Evolutionary conservation across 2,888 invertebrate genomes (phyloP), one percentile per base, ranked within the genome.

Genomic region (Monochamus alternatus): DNA sequence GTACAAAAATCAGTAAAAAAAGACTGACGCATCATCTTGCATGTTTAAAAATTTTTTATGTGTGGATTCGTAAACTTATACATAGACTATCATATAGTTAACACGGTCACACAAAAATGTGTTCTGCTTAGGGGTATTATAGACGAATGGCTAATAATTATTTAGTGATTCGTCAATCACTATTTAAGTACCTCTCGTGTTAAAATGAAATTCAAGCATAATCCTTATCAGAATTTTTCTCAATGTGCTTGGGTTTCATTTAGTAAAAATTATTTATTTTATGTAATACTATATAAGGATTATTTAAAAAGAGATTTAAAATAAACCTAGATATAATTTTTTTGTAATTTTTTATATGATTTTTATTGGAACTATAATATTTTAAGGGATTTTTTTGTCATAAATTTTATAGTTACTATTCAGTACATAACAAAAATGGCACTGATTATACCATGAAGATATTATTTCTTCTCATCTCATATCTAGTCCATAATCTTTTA

Each of bases 1-100:
- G 91, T 91, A 89, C 87, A 77, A 77, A 78, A 58, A 76, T 74
- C 65, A 72, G 71, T 73, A 73, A 77, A 74, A 72, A 75, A 79
- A 80, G 79, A 80, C 79, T 80, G 79, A 80, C 75, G 72, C 66
- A 58, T 73, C 67, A 70, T 70, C 76, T 68, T 76, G 66, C 66
- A 66, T 68, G 67, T 67, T 73, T 66, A 59, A 73, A 63, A 62
- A 67, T 47, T 38, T 73, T 65, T 31, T 73, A 73, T 64, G 62
- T 73, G 73, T 67, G 66, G 64, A 64, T 30, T 73, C 51, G 55
- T 65, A 73, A 73, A 38, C 52, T 44, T 62, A 51, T 74, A 68
- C 32, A 74, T 74, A 69, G 68, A 68, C 69, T 74, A 44, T 63
- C 43, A 44, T 62, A 62, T 66, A 58, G 31, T 69, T 64, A 55